Percentiles rank a stretch among this genome's conserved stretches.
Evolutionary conservation across 2,888 invertebrate genomes (phyloP).

Genomic region (Nomada goodeniana): DNA sequence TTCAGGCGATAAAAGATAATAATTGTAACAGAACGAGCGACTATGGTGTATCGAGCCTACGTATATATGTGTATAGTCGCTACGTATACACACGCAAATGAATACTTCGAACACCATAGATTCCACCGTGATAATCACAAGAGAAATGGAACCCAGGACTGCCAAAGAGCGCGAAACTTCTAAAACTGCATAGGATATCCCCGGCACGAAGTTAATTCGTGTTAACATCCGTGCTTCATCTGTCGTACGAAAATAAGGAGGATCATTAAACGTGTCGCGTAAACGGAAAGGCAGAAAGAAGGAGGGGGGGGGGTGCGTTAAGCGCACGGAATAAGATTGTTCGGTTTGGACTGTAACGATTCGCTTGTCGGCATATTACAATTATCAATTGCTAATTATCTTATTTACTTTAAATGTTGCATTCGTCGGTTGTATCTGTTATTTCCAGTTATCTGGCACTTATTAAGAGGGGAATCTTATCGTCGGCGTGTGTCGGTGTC

Average conservation of each 20-base stretch:
- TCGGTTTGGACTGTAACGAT: no score
- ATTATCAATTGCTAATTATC: constrained; percentile 7
- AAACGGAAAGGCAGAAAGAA: no score
- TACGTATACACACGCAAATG: no score
- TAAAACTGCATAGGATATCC: constrained; percentile 54
- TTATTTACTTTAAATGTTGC: background rate
- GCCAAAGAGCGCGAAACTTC: constrained; percentile 64
- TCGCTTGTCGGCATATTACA: background rate
- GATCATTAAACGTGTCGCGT: background rate
- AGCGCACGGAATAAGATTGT: background rate
- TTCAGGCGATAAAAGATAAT: constrained; percentile 30
- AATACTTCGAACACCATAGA: constrained; percentile 5
- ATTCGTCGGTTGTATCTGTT: no score
- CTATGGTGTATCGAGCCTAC: background rate
- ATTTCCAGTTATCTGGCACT: no score
- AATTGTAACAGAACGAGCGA: constrained; percentile 11
- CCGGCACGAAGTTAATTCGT: constrained; percentile 2
- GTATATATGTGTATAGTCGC: no score
- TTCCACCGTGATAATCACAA: constrained; percentile 16
- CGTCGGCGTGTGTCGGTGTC: no score
- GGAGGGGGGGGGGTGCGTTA: no score
- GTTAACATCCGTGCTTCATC: background rate
- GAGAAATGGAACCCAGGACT: constrained; percentile 28
- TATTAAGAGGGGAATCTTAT: background rate
- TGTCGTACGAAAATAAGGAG: background rate